phyloP scores from a whole-genome alignment of 2,113 vertebrate genomes.

The Phrynocephalus versicolor region DNA sequence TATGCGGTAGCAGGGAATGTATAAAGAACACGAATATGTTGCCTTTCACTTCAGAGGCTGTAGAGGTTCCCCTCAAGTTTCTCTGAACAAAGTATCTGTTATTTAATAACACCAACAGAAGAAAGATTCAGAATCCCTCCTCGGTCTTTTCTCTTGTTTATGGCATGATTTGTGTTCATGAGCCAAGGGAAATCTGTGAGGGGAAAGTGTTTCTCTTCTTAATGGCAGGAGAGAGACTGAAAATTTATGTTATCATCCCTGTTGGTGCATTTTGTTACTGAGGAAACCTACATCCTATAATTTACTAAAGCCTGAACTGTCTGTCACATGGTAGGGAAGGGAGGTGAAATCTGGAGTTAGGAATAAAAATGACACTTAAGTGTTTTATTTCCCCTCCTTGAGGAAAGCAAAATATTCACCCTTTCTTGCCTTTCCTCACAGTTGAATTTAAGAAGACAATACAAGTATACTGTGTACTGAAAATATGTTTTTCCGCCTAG shows the following conservation, averaged over 20 bases:
- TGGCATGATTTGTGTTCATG: conserved; percentile 25
- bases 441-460: too few species aligned
- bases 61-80: conserved; percentile 29
- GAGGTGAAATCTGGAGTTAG: conserved; percentile 50
- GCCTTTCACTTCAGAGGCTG: conserved; percentile 46
- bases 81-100: conserved; percentile 58
- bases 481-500: too few species aligned
- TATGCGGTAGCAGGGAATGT: conserved; percentile 16
- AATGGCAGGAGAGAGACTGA: conserved; percentile 43
- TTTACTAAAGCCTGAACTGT: not conserved
- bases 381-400: conserved; percentile 11
- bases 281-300: conserved; percentile 42
- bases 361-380: conserved; percentile 44
- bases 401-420: conserved; percentile 37
- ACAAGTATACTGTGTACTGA: too few species aligned
- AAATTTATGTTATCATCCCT: conserved; percentile 49
- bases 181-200: conserved; percentile 51
- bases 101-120: conserved; percentile 38
- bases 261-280: conserved; percentile 60
- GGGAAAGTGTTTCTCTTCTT: conserved; percentile 56
- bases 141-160: conserved; percentile 57
- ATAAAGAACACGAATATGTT: conserved; percentile 46
- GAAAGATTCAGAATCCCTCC: not conserved
- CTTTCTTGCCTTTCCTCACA: not conserved
- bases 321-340: conserved; percentile 28